A percentile compares a stretch with the other conserved stretches of the same genome.
Evolutionary conservation across 2,888 invertebrate genomes (phyloP).

Genomic region (Philereme vetulata): DNA sequence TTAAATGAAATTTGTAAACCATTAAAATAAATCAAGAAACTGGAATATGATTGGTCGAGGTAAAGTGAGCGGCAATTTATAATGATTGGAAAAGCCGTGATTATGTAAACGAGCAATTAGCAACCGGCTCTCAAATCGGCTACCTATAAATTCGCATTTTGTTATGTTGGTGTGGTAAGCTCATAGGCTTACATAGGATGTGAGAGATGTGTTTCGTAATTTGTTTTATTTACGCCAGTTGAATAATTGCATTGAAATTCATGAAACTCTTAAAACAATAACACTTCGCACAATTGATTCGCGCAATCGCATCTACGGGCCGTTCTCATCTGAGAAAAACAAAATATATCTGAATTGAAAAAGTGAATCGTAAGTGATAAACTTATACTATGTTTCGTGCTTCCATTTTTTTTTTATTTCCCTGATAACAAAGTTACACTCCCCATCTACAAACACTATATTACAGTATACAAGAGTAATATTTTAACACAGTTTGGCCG

Average conservation of each 20-base stretch:
- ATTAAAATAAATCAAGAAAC: slow-evolving; percentile 24
- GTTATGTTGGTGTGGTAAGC: slow-evolving; percentile 3
- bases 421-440: slow-evolving; percentile 30
- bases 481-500: slow-evolving; percentile 31
- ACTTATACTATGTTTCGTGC: not conserved
- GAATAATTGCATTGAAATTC: not conserved
- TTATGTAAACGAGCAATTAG: slow-evolving; percentile 31
- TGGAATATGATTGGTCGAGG: slow-evolving; percentile 27
- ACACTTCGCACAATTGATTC: not conserved
- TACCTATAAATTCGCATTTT: slow-evolving; percentile 8
- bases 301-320: not conserved
- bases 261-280: not conserved
- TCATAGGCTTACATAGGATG: slow-evolving; percentile 3
- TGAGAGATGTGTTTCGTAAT: not conserved
- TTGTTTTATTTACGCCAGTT: not conserved
- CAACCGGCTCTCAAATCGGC: slow-evolving; percentile 12
- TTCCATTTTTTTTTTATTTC: slow-evolving; percentile 19
- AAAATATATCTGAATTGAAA: no score
- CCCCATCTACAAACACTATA: slow-evolving; percentile 19
- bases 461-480: slow-evolving; percentile 21
- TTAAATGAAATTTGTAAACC: slow-evolving; percentile 6
- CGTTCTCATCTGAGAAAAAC: no score
- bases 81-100: slow-evolving; percentile 28
- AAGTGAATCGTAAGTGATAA: no score
- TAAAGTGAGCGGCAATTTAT: slow-evolving; percentile 33